These are phyloP conservation scores for Oxytorus armatus DNA, from an alignment of 2,888 invertebrate genomes.

Conservation along the genomic window DNA sequence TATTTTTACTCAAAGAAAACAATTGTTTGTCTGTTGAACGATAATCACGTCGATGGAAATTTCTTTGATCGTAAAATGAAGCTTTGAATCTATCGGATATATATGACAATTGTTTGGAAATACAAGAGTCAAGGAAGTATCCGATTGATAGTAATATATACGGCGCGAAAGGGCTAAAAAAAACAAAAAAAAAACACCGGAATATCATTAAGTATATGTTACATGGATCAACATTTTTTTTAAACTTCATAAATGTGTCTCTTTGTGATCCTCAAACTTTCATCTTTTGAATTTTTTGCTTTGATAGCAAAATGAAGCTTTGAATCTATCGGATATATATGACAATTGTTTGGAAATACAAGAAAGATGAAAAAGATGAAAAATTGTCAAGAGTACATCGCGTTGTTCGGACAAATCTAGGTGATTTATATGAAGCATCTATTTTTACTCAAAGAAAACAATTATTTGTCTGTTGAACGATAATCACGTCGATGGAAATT, in stretches of 20 bases:
- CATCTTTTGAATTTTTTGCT: conserved; percentile 4
- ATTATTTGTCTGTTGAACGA: neutral
- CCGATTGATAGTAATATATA: no score
- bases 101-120: no score
- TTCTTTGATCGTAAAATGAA: no score
- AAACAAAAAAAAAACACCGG: neutral
- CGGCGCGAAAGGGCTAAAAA: no score
- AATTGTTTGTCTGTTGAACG: neutral
- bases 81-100: no score
- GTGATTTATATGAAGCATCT: no score
- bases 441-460: neutral
- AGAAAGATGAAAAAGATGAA: conserved; percentile 13
- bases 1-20: neutral
- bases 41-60: no score
- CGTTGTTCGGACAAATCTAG: no score
- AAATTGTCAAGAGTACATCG: neutral
- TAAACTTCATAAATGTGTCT: neutral
- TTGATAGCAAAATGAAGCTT: neutral
- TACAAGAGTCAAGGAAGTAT: no score
- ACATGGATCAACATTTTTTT: neutral
- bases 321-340: conserved; percentile 32
- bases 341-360: no score
- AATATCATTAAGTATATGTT: neutral
- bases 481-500: no score
- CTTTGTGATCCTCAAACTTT: neutral